Percentiles rank a stretch among this genome's conserved stretches.
phyloP scores from a whole-genome alignment of 2,797 vertebrate species.

The Xiphophorus birchmanni region DNA sequence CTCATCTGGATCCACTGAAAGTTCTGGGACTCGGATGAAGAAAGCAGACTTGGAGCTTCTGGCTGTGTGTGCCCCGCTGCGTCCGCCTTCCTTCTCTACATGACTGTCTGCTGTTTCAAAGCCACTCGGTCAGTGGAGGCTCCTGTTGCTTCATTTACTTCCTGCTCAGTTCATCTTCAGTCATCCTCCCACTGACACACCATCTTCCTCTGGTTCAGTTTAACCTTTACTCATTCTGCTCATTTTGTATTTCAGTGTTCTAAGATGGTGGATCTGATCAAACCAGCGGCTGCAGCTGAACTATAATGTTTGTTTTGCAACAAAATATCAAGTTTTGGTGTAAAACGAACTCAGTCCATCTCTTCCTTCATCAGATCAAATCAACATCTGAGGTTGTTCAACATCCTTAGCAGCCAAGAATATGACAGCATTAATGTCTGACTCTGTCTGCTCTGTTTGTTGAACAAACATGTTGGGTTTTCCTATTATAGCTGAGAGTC shows the following conservation, averaged over 20 bases:
- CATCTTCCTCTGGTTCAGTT: conserved; percentile 17
- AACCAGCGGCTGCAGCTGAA: background rate
- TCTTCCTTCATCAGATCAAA: conserved; percentile 24
- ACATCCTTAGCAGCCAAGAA: conserved; percentile 59
- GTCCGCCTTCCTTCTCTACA: conserved; percentile 34
- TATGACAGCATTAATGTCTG: conserved; percentile 47
- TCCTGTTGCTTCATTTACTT: conserved; percentile 49
- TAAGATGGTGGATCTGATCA: background rate
- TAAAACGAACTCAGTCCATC: conserved; percentile 29
- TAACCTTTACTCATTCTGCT: background rate
- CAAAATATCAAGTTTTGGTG: background rate
- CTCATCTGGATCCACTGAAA: conserved; percentile 54
- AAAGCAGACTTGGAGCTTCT: conserved; percentile 60
- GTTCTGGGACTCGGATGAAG: conserved; percentile 55
- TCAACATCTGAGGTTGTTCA: conserved; percentile 36
- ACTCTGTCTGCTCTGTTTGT: conserved; percentile 22
- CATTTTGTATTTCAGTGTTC: background rate
- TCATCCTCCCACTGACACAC: conserved; percentile 25
- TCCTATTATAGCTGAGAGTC: conserved; percentile 53
- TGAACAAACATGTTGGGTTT: conserved; percentile 48
- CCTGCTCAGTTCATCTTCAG: conserved; percentile 51
- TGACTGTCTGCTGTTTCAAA: conserved; percentile 38
- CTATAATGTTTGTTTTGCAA: conserved; percentile 25
- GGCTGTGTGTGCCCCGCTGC: conserved; percentile 25
- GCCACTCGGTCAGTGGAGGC: conserved; percentile 34